These are phyloP conservation scores for Pseudomyrmex gracilis DNA, from an alignment of 1,140 invertebrate genomes.

Conservation along the genomic window DNA sequence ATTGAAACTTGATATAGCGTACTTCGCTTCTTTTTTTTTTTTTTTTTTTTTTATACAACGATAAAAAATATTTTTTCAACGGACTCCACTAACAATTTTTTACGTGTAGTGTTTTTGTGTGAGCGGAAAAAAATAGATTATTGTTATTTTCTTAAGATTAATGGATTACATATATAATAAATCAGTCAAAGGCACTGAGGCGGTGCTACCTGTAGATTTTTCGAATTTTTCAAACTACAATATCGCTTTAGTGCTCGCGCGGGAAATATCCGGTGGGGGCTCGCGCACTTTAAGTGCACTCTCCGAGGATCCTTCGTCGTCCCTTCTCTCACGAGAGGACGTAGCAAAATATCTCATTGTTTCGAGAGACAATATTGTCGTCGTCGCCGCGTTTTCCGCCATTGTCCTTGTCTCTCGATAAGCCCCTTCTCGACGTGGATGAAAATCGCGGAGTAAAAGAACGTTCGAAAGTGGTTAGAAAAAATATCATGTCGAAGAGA, in stretches of 20 bases:
- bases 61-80: neutral
- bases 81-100: neutral
- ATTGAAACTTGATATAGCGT: too few relatives aligned
- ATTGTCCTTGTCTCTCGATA: conserved; percentile 64
- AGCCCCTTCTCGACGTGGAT: conserved; percentile 46
- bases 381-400: conserved; percentile 65
- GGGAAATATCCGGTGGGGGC: conserved; percentile 46
- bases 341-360: conserved; percentile 64
- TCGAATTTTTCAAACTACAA: conserved; percentile 37
- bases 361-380: conserved; percentile 72
- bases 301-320: conserved; percentile 27
- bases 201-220: conserved; percentile 6
- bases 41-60: neutral
- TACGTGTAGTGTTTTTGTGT: neutral
- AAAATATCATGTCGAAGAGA: conserved; percentile 17
- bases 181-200: conserved; percentile 2
- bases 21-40: too few relatives aligned
- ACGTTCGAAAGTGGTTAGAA: conserved; percentile 12
- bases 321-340: conserved; percentile 57
- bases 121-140: neutral
- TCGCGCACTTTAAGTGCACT: conserved; percentile 55
- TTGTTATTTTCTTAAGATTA: neutral
- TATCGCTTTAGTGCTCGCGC: conserved; percentile 46
- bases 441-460: conserved; percentile 44
- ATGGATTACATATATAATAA: conserved; percentile 7